Evolutionary conservation across 1,140 invertebrate species (phyloP).

Genomic region (Manduca sexta): DNA sequence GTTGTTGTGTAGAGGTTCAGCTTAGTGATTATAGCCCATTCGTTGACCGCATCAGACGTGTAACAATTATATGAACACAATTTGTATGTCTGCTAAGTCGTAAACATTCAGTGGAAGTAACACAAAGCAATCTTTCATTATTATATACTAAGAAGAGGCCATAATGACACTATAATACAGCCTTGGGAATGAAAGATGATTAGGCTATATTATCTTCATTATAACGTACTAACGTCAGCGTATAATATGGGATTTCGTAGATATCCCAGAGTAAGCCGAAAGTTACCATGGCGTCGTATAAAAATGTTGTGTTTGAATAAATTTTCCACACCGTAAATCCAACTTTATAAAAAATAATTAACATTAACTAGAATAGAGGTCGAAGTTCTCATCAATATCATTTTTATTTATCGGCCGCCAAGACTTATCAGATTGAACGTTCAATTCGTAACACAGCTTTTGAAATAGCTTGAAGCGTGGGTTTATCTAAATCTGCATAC

Average conservation of each 20-base stretch:
- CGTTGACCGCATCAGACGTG: too few relatives aligned
- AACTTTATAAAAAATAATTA: neutral
- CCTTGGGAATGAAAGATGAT: conserved; percentile 19
- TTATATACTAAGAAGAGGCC: conserved; percentile 9
- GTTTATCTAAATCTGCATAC: conserved; percentile 27
- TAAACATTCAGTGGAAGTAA: conserved; percentile 7
- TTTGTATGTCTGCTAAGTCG: too few relatives aligned
- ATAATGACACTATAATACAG: conserved; percentile 15
- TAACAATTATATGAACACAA: too few relatives aligned
- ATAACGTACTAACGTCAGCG: neutral
- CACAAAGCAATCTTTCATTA: conserved; percentile 12
- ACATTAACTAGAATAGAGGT: conserved; percentile 15
- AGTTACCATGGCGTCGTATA: too few relatives aligned
- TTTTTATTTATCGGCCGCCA: conserved; percentile 40
- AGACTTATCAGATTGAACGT: conserved; percentile 32
- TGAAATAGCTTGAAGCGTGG: conserved; percentile 33
- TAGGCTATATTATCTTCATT: neutral
- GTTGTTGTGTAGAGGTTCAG: too few relatives aligned
- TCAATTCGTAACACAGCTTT: conserved; percentile 4
- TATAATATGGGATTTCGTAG: too few relatives aligned
- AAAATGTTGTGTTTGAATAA: neutral
- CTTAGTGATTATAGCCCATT: too few relatives aligned
- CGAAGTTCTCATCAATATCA: conserved; percentile 39
- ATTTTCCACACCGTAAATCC: conserved; percentile 2
- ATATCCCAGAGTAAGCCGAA: too few relatives aligned